Percentiles rank a stretch among this genome's conserved stretches.
Conservation (phyloP, 2,113 vertebrate genomes). For the Macrotis lagotis region DNA sequence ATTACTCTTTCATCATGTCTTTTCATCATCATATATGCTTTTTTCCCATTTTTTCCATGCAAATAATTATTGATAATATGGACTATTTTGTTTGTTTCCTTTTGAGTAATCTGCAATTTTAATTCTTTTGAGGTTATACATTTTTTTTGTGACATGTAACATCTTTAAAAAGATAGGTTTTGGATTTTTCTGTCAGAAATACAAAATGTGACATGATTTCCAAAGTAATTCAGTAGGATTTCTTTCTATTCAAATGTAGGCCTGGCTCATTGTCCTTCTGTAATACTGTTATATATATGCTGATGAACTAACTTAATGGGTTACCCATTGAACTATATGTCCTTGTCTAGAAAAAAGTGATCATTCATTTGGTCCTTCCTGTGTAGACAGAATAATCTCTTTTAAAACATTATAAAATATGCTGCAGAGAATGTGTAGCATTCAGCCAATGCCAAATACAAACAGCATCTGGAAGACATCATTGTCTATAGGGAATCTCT, state of each 20-base stretch:
- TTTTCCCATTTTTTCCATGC: not conserved
- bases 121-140: not conserved
- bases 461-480: not conserved
- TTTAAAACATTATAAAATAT: not conserved
- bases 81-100: not conserved
- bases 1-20: too few species aligned
- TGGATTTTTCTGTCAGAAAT: not conserved
- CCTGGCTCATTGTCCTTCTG: not conserved
- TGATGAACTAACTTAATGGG: not conserved
- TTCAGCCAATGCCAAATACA: not conserved
- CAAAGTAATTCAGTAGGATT: not conserved
- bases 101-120: not conserved
- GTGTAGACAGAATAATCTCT: not conserved
- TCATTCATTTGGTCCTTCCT: not conserved
- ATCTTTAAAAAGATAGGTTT: not conserved
- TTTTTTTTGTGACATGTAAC: not conserved
- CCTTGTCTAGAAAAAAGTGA: not conserved
- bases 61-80: not conserved
- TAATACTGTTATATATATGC: not conserved
- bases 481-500: not conserved
- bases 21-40: not conserved
- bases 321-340: not conserved
- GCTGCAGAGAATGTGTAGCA: not conserved
- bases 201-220: not conserved
- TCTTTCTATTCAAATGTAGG: not conserved